Evolutionary conservation across 1,140 invertebrate genomes (phyloP), one percentile per base, ranked within the genome.

Genomic region (Oryctes rhinoceros): DNA sequence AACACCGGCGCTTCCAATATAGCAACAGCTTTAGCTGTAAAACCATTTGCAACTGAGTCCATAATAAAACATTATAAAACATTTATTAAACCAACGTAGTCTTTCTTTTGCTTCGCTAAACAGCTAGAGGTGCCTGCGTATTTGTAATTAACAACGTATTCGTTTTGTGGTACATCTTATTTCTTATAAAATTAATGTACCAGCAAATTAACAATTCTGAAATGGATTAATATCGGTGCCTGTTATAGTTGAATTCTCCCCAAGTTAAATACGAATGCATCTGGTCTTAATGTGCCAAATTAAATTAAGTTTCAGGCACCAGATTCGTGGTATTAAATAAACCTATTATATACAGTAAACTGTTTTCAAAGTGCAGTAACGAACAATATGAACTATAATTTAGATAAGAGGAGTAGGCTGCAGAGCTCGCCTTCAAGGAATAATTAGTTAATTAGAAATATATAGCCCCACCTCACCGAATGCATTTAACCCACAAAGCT

Each of bases 401-500:
- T 53, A 53, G 49, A 53, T 53, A 53, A 53, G 49, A 11, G 13
- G 4, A 13, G 49, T 10, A 44, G 39, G 39, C 39, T 44, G 13
- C n/a, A 53, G 2, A 53, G 49, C n/a, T 53, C 49, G 49, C 49
- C 49, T 18, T 13, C 4, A 53, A 53, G 49, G 49, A 53, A 53
- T 53, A 53, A 53, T 53, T 53, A 53, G 49, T 53, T 53, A 53
- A 53, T 53, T 53, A 53, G 49, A 53, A 53, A 9, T 53, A 53
- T 53, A 53, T 53, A 53, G 49, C 49, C 49, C 49, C 49, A 53
- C 49, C 49, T 53, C 49, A 15, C n/a, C n/a, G 49, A 53, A 53
- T 53, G 49, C 49, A 53, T 53, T 53, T 53, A 53, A 53, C 49
- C 49, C 49, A 53, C n/a, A 53, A 53, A 53, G 49, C n/a, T 53